These are phyloP conservation scores for Autographa gamma DNA, from an alignment of 2,888 invertebrate species.

Conservation along the genomic window DNA sequence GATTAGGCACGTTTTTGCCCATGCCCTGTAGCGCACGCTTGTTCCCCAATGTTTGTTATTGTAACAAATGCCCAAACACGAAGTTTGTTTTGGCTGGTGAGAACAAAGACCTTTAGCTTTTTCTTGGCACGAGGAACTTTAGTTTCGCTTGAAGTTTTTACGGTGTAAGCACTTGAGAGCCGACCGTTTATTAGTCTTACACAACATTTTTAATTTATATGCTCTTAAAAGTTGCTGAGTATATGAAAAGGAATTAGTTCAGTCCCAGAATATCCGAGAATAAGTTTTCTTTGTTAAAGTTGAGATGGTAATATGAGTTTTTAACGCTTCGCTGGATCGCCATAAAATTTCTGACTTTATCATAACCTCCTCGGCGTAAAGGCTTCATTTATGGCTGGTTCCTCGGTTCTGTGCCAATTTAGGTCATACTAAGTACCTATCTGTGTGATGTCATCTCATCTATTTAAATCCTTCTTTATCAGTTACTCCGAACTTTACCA, in stretches of 20 bases:
- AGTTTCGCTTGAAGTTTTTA: conserved; percentile 80
- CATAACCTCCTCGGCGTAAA: conserved; percentile 39
- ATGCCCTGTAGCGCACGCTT: conserved; percentile 64
- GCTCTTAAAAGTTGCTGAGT: conserved; percentile 59
- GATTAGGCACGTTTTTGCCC: conserved; percentile 81
- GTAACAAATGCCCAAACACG: conserved; percentile 82
- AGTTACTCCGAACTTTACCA: conserved; percentile 32
- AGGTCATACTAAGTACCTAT: conserved; percentile 37
- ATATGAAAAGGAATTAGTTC: conserved; percentile 58
- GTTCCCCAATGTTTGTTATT: conserved; percentile 81
- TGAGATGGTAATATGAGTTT: conserved; percentile 42
- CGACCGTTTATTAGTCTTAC: conserved; percentile 66
- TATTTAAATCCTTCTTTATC: conserved; percentile 49
- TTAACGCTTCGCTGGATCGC: conserved; percentile 30
- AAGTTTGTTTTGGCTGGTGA: conserved; percentile 85
- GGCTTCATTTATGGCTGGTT: conserved; percentile 49
- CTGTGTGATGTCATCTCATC: conserved; percentile 21
- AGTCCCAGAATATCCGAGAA: conserved; percentile 59
- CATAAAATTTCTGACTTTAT: conserved; percentile 53
- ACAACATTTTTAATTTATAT: conserved; percentile 70
- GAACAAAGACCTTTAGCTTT: conserved; percentile 84
- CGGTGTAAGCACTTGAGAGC: conserved; percentile 69
- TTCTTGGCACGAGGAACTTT: conserved; percentile 71
- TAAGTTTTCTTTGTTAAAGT: conserved; percentile 49
- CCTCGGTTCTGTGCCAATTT: conserved; percentile 43